Evolutionary conservation across 1,140 invertebrate genomes (phyloP).

Genomic region (Melitaea cinxia): DNA sequence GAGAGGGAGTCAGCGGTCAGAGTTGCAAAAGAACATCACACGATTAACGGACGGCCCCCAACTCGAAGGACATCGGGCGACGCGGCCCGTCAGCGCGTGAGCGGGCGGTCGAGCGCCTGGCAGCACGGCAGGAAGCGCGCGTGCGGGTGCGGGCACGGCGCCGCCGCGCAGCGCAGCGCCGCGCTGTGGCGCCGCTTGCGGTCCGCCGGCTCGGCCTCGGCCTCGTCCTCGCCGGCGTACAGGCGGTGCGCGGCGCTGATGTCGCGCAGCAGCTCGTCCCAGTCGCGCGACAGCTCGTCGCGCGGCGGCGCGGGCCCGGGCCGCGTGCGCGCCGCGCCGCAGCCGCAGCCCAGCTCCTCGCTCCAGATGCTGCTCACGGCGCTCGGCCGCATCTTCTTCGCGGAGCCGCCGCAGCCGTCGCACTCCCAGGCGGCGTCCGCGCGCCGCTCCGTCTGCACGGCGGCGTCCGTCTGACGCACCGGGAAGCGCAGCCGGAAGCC

Average conservation of each 20-base stretch:
- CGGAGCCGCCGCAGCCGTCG: slow-evolving; percentile 61
- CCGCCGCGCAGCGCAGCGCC: slow-evolving; percentile 54
- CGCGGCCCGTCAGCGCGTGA: slow-evolving; percentile 75
- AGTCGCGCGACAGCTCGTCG: slow-evolving; percentile 68
- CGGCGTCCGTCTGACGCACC: slow-evolving; percentile 78
- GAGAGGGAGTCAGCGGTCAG: too few relatives aligned
- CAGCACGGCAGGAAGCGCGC: slow-evolving; percentile 68
- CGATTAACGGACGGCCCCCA: background rate
- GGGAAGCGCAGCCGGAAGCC: slow-evolving; percentile 79
- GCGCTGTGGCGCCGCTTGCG: slow-evolving; percentile 75
- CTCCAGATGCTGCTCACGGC: slow-evolving; percentile 54
- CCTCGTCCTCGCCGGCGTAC: slow-evolving; percentile 50
- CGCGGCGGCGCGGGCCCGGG: slow-evolving; percentile 33
- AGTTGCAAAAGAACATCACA: background rate
- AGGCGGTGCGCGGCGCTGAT: slow-evolving; percentile 73
- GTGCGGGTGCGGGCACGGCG: slow-evolving; percentile 68
- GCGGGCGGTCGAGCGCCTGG: slow-evolving; percentile 68
- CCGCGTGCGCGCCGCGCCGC: slow-evolving; percentile 26
- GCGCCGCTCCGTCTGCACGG: slow-evolving; percentile 77
- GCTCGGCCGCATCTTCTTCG: slow-evolving; percentile 63
- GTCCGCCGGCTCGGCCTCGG: slow-evolving; percentile 40
- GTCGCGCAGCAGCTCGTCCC: slow-evolving; percentile 79
- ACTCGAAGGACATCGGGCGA: slow-evolving; percentile 67
- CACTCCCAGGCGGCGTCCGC: slow-evolving; percentile 47
- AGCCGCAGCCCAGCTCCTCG: slow-evolving; percentile 40